Evolutionary conservation across 2,888 invertebrate genomes (phyloP), one percentile per base, ranked within the genome.

Genomic region (Prosapia bicincta): DNA sequence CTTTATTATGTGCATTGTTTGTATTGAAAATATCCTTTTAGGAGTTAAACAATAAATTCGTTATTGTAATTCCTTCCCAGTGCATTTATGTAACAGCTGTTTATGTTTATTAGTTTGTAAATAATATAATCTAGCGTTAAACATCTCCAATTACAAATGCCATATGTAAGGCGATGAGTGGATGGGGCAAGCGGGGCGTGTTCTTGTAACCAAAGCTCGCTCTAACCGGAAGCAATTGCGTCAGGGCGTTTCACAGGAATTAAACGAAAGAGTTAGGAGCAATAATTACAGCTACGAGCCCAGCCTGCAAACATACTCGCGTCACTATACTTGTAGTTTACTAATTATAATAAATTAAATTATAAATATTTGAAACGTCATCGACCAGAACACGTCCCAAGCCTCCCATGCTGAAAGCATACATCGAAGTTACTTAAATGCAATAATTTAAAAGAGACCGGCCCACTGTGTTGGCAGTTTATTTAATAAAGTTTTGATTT

Each of bases 401-500:
- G 54, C 7, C 38, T 6, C 38, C 38, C 38, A 38, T 9, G 9
- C 38, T 38, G 54, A 54, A 20, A 20, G 20, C 54, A 54, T 20
- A 54, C 54, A 54, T 20, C 54, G 20, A 13, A 54, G 20, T 54
- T 38, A 38, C 38, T 38, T 20, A 54, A 54, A 20, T 54, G 54
- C 20, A 54, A 54, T 54, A 54, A 54, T 54, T 54, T 54, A 54
- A 54, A n/a, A 20, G 54, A 54, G 38, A 54, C 5, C 20, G 54
- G 20, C 54, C 54, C 54, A 54, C 54, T 1, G 20, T 54, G 54
- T 54, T 54, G 54, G 9, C 54, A 54, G 54, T 54, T 20, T 54
- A 54, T 54, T 38, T 28, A 28, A 28, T 38, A 54, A 20, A 20
- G 65, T 65, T 71, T 72, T 72, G 72, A 72, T 72, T 72, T 72